Conservation (phyloP, 2,888 invertebrate species). For the Galerucella pusilla region DNA sequence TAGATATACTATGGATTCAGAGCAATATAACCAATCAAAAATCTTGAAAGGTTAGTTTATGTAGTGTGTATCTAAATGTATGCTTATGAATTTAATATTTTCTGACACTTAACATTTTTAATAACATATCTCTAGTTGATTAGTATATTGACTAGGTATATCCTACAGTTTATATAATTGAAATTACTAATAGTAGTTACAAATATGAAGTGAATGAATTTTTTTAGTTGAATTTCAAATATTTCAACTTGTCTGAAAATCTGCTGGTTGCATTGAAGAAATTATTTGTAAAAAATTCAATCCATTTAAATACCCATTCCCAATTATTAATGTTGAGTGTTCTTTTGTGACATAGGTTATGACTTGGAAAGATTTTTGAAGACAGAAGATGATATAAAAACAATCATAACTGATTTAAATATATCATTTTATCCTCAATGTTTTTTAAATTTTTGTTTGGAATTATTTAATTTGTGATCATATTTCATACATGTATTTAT, state of each 20-base stretch:
- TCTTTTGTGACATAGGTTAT: not conserved
- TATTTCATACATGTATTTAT: not conserved
- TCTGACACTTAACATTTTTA: too few species aligned
- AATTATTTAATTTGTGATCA: not conserved
- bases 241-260: too few species aligned
- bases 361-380: constrained; percentile 2
- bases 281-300: not conserved
- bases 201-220: not conserved
- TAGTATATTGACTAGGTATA: too few species aligned
- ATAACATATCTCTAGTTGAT: too few species aligned
- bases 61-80: not conserved
- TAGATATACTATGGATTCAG: not conserved
- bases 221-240: not conserved
- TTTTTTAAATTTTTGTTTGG: not conserved
- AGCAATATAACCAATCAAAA: not conserved
- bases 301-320: not conserved
- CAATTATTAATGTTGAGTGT: not conserved
- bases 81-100: too few species aligned
- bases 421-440: not conserved
- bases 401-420: not conserved
- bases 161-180: too few species aligned
- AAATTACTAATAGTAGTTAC: too few species aligned
- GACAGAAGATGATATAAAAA: not conserved
- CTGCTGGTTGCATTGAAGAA: not conserved
- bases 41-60: constrained; percentile 1